Conservation (phyloP, 1,140 invertebrate species). For the Triops cancriformis region DNA sequence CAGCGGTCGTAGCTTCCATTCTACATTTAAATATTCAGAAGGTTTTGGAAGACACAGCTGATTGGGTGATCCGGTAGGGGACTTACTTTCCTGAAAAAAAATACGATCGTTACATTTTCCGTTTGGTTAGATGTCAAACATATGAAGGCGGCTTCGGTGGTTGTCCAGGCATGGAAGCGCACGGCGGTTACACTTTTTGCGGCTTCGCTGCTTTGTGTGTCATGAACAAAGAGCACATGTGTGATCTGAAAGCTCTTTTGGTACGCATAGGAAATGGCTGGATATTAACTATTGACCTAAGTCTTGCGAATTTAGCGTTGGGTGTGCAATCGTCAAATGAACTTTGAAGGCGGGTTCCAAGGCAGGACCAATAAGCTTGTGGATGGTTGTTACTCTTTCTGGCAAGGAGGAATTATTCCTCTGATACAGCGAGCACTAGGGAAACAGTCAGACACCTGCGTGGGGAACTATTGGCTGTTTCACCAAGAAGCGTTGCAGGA, state of each 20-base stretch:
- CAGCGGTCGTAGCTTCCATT: constrained; percentile 74
- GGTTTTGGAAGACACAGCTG: constrained; percentile 73
- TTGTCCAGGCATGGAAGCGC: constrained; percentile 88
- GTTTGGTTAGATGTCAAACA: constrained; percentile 68
- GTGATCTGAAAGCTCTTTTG: constrained; percentile 67
- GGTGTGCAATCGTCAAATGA: constrained; percentile 82
- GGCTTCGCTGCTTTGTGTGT: constrained; percentile 79
- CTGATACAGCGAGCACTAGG: constrained; percentile 53
- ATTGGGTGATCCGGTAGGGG: constrained; percentile 72
- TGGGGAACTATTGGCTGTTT: constrained; percentile 55
- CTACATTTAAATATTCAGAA: constrained; percentile 69
- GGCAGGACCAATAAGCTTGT: constrained; percentile 96
- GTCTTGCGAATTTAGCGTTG: constrained; percentile 51
- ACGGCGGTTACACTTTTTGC: constrained; percentile 98
- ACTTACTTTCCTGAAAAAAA: constrained; percentile 25
- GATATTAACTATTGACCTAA: constrained; percentile 17
- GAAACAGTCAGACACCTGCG: constrained; percentile 22
- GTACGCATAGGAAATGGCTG: constrained; percentile 41
- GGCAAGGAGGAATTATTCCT: constrained; percentile 89
- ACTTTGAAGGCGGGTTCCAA: constrained; percentile 83
- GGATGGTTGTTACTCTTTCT: constrained; percentile 98
- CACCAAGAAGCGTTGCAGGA: constrained; percentile 82
- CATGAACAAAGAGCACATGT: constrained; percentile 66
- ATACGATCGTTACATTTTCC: constrained; percentile 28
- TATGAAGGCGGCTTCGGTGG: constrained; percentile 98